Percentiles rank a stretch among this genome's conserved stretches.
phyloP scores from a whole-genome alignment of 35 echinoderm and acorn worm genomes.

The Acanthaster planci region DNA sequence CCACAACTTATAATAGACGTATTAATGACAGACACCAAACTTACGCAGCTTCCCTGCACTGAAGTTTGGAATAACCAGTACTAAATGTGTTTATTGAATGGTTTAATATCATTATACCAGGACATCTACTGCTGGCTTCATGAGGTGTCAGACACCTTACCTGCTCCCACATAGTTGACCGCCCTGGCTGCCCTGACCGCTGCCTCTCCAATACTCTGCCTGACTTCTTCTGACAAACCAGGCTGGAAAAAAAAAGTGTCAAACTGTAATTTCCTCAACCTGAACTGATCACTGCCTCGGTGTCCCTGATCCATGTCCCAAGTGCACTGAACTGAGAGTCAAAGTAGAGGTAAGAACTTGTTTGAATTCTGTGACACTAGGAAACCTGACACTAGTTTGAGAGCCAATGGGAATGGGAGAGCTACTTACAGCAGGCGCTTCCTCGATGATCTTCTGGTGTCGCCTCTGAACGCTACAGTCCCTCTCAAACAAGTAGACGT shows the following conservation, averaged over 20 bases:
- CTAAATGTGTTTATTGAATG: too few relatives aligned
- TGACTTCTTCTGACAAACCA: slow-evolving; percentile 83
- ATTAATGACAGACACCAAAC: too few relatives aligned
- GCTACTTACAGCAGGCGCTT: slow-evolving; percentile 90
- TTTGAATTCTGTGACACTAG: background rate
- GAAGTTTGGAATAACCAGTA: too few relatives aligned
- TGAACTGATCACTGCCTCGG: too few relatives aligned
- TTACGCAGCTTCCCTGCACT: too few relatives aligned
- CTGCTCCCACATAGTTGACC: slow-evolving; percentile 96
- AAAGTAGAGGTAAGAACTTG: background rate
- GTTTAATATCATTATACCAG: background rate
- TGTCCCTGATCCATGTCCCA: too few relatives aligned
- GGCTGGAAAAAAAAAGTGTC: slow-evolving; percentile 73
- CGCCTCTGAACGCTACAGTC: slow-evolving; percentile 98
- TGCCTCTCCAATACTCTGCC: slow-evolving; percentile 86
- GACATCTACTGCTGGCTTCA: too few relatives aligned
- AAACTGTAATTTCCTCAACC: too few relatives aligned
- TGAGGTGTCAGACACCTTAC: too few relatives aligned
- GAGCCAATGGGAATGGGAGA: too few relatives aligned
- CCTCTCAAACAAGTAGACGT: slow-evolving; percentile 97
- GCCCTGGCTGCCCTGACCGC: slow-evolving; percentile 93
- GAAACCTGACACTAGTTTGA: background rate
- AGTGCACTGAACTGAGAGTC: too few relatives aligned
- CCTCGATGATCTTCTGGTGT: slow-evolving; percentile 99
- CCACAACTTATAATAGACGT: too few relatives aligned